A percentile compares a stretch with the other conserved stretches of the same genome.
These are phyloP conservation scores for Hedya salicella DNA, from an alignment of 2,888 invertebrate genomes.

Conservation along the genomic window DNA sequence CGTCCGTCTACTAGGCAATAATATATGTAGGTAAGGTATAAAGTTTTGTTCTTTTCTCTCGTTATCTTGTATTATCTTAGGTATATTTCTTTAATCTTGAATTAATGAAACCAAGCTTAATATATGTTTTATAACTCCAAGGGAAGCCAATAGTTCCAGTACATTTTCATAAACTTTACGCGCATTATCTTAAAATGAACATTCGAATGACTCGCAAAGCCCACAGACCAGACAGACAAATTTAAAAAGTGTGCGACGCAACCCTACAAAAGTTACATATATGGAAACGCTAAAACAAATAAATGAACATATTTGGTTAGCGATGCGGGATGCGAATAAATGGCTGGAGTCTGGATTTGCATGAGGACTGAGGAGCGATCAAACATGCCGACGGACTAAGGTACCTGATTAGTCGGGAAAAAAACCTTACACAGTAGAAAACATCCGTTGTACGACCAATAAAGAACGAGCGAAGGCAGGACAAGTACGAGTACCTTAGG, in stretches of 20 bases:
- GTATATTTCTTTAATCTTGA: background rate
- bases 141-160: background rate
- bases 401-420: slow-evolving; percentile 40
- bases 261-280: slow-evolving; percentile 28
- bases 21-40: too few relatives aligned
- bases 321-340: slow-evolving; percentile 67
- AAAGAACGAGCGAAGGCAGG: slow-evolving; percentile 22
- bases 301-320: slow-evolving; percentile 81
- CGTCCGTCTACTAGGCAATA: too few relatives aligned
- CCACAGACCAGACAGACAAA: background rate
- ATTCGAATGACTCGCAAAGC: background rate
- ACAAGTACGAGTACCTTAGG: slow-evolving; percentile 3
- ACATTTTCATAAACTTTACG: background rate
- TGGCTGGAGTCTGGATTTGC: slow-evolving; percentile 64
- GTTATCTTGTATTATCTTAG: background rate
- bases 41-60: too few relatives aligned
- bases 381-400: slow-evolving; percentile 55
- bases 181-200: background rate
- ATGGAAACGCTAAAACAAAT: slow-evolving; percentile 62
- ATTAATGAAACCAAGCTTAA: background rate
- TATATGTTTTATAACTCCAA: background rate
- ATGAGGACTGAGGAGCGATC: slow-evolving; percentile 73
- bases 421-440: slow-evolving; percentile 20
- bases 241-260: slow-evolving; percentile 6
- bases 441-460: slow-evolving; percentile 25